Evolutionary conservation across 2,797 vertebrate genomes (phyloP), one percentile per base, ranked within the genome.

Genomic region (Hypotaenidia okinawae): DNA sequence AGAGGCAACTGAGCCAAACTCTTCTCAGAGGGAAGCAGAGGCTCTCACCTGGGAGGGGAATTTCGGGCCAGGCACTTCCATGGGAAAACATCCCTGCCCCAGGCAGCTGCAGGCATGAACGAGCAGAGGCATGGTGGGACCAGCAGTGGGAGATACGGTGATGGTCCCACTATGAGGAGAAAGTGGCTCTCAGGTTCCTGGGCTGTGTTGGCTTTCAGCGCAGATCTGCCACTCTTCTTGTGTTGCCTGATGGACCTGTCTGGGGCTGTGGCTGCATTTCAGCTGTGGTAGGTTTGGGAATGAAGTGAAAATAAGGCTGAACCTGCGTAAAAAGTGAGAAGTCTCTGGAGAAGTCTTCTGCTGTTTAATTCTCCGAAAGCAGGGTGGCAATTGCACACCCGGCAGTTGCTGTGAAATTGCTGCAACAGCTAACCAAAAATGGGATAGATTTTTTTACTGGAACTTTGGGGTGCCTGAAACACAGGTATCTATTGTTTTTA

Each of bases 341-440:
- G 75, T 83, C 89, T 87, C 93, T 87, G 19, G 86, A 95, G 93
- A 84, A 64, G 49, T 72, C 61, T 76, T 97, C 80, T 85, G 88
- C 77, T 90, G 41, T 90, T 91, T 94, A 86, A 84, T 94, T 94
- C 74, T 84, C 77, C 23, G 3, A 84, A 84, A 93, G n/a, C 59
- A 43, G 69, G 62, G 81, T 76, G 86, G 45, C 72, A 90, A 83
- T 94, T 61, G 64, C 91, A 85, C 82, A 84, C 84, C 62, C 12
- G 0, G 59, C 80, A 68, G 88, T 80, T 77, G 85, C 87, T 95
- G 90, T 84, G 90, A 96, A 95, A 91, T 93, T 94, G 77, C 86
- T 80, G 80, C 85, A 90, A 45, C 6, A 14, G 84, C 62, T 84
- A 87, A 74, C 24, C 28, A 58, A 92, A 93, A 82, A 43, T 17